Evolutionary conservation across 2,797 vertebrate species (phyloP).

Genomic region (Coregonus sp.): DNA sequence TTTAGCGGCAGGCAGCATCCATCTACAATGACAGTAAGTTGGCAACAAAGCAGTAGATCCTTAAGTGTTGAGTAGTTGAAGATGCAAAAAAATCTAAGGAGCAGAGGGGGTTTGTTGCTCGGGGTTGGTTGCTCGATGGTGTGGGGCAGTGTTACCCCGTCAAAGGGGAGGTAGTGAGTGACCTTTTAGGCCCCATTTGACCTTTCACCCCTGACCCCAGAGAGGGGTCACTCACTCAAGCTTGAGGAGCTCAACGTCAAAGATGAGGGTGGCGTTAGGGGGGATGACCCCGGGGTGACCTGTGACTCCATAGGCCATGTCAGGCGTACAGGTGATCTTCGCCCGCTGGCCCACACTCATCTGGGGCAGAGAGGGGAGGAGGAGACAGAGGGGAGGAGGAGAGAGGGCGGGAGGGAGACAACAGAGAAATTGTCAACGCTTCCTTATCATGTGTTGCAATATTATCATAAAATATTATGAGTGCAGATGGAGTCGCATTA

Average conservation of each 20-base stretch:
- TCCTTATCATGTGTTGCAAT: not conserved
- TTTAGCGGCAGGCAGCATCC: conserved; percentile 28
- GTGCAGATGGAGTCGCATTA: not conserved
- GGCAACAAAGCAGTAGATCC: conserved; percentile 67
- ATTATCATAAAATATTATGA: not conserved
- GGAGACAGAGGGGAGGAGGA: not conserved
- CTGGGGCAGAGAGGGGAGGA: conserved; percentile 60
- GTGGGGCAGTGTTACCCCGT: conserved; percentile 38
- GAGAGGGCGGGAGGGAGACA: not conserved
- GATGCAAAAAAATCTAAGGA: conserved; percentile 52
- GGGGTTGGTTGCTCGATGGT: conserved; percentile 15
- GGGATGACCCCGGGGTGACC: conserved; percentile 98
- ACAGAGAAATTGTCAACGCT: not conserved
- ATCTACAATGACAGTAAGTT: conserved; percentile 62
- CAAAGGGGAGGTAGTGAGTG: conserved; percentile 33
- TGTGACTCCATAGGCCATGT: conserved; percentile 93
- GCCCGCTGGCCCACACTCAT: conserved; percentile 98
- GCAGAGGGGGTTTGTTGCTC: not conserved
- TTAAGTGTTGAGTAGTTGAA: conserved; percentile 59
- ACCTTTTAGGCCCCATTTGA: conserved; percentile 30
- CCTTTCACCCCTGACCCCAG: conserved; percentile 22
- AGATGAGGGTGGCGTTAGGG: conserved; percentile 94
- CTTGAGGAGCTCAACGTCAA: conserved; percentile 97
- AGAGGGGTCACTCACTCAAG: conserved; percentile 81
- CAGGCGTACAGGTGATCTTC: conserved; percentile 96